Base-by-base conservation (phyloP, 2,888 invertebrate genomes). In the Folsomia manolachei region DNA sequence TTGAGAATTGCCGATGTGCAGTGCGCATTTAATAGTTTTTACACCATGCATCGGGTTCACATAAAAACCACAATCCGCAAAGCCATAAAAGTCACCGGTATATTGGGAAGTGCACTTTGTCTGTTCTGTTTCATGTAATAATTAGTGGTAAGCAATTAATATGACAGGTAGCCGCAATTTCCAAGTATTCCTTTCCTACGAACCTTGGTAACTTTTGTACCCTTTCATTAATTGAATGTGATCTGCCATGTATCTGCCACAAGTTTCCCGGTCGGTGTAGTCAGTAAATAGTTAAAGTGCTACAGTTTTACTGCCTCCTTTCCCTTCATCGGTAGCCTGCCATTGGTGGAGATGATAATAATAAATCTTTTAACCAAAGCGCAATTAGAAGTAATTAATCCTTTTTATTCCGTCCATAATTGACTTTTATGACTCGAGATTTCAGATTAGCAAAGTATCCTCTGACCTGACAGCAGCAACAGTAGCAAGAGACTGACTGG, bases 391-490 rank as follows among this genome's bases (percentile, higher is more conserved):
- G 27, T 27, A 25, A 63, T 63, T n/a, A 63, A 25, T 63, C 14
- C 24, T 63, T 25, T 63, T 26, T 63, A 27, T 9, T 27, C 23
- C 26, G 27, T 27, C n/a, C 11, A 18, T 63, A 63, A 63, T 63
- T 63, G 63, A 63, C 63, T 63, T 63, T 63, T 63, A 63, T 63
- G 26, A 19, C 27, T n/a, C 27, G 23, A 23, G 19, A 27, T 25
- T 25, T 2, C 63, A 63, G 63, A 63, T 27, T 26, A 63, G 27
- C 60, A 60, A 60, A 60, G 60, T 60, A 60, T 39, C n/a, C n/a
- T 39, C 39, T 39, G 39, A 39, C 39, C 39, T 39, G 39, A 39
- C 39, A 39, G 39, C 39, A n/a, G n/a, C n/a, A n/a, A n/a, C n/a
- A n/a, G n/a, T n/a, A n/a, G n/a, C n/a, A n/a, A n/a, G n/a, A n/a